Evolutionary conservation across 2,797 vertebrate species (phyloP), one percentile per base, ranked within the genome.

Genomic region (Crocidura indochinensis): DNA sequence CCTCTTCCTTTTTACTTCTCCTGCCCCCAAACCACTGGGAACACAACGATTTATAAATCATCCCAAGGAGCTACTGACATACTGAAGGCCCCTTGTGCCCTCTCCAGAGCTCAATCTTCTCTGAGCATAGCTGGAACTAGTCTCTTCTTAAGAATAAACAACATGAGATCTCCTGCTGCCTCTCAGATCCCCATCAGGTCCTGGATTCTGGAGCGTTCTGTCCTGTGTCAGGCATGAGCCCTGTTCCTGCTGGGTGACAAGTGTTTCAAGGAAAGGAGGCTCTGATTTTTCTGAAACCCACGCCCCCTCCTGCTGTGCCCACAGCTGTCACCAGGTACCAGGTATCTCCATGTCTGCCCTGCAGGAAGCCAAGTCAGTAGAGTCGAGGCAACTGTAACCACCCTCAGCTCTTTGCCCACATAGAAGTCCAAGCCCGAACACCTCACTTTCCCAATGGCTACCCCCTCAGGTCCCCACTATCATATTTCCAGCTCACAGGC

Each of bases 341-440:
- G 81, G 79, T 74, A 77, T 19, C 67, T 71, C 86, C 95, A 84
- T 91, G 47, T 73, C 85, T 86, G 75, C 27, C 65, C 78, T 90
- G 75, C 68, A 69, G 38, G 20, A 26, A 11, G n/a, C 27, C 3
- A 62, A 82, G 71, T 0, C 0, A 38, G 82, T 74, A 79, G 90
- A 8, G 27, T 64, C 87, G 83, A 83, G 27, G 77, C 46, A 53
- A 85, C 76, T 47, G 4, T 69, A 38, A 86, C 62, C 84, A 88
- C 94, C 81, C 91, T 87, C 27, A 10, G 82, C 73, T 93, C 74
- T 95, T 82, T 8, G 15, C 62, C 93, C 67, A 85, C 49, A 31
- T 12, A 80, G 84, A 92, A 95, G 91, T 95, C 88, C 94, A 96
- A 96, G 86, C 72, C 69, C 75, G 27, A 47, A 72, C 82, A 89